phyloP scores from a whole-genome alignment of 2,888 invertebrate species.

The Horisme vitalbata region DNA sequence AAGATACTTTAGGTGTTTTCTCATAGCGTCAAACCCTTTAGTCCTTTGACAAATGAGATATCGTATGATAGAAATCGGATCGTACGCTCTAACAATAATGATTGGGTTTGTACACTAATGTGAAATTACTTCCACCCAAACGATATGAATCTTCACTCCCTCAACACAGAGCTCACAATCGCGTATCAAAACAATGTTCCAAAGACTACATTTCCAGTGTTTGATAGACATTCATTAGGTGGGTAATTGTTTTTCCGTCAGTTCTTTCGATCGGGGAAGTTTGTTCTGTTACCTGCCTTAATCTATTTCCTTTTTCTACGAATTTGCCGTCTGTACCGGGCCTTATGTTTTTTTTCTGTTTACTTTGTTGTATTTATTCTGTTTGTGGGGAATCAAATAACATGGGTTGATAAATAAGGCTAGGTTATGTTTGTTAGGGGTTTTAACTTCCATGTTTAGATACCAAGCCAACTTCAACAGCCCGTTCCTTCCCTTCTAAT shows the following conservation, averaged over 20 bases:
- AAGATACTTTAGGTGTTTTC: no score
- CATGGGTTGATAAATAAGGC: no score
- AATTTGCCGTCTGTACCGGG: constrained; percentile 19
- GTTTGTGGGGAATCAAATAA: no score
- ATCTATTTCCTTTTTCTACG: constrained; percentile 29
- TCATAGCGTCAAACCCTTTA: no score
- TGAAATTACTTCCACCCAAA: constrained; percentile 11
- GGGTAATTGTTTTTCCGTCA: constrained; percentile 38
- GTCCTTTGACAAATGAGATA: no score
- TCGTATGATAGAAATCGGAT: constrained; percentile 7
- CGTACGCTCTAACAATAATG: constrained; percentile 8
- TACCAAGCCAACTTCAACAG: no score
- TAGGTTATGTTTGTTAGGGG: no score
- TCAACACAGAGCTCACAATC: constrained; percentile 6
- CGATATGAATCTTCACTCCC: constrained; percentile 10
- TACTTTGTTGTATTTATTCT: no score
- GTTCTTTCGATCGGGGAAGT: constrained; percentile 29
- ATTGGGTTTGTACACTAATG: constrained; percentile 15
- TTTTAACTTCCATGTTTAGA: no score
- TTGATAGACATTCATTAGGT: constrained; percentile 41
- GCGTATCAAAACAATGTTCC: constrained; percentile 8
- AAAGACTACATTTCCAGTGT: constrained; percentile 22
- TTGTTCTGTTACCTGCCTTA: constrained; percentile 28
- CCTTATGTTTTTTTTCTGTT: not conserved
- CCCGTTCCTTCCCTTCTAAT: no score